Conservation (phyloP, 2,888 invertebrate genomes). For the Drosophila kokeensis region DNA sequence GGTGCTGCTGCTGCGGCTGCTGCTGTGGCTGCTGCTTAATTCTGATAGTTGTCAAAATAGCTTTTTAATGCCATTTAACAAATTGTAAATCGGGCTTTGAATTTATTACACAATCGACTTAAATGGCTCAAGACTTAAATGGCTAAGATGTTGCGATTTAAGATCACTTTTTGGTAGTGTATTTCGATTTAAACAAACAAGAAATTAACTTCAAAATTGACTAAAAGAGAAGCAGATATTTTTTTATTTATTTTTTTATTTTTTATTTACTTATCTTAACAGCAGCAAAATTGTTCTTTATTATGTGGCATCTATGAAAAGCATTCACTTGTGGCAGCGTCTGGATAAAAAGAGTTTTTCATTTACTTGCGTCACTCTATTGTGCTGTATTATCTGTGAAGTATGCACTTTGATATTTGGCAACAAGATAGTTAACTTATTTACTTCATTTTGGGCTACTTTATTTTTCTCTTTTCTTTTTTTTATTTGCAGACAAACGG, state of each 20-base stretch:
- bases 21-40: background rate
- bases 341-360: background rate
- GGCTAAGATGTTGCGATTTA: background rate
- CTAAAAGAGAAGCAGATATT: background rate
- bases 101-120: background rate
- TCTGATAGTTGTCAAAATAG: slow-evolving; percentile 4
- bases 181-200: background rate
- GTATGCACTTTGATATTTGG: background rate
- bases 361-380: background rate
- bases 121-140: background rate
- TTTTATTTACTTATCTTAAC: background rate
- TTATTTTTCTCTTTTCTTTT: background rate
- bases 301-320: background rate
- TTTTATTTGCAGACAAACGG: slow-evolving; percentile 1
- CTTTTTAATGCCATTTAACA: background rate
- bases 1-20: slow-evolving; percentile 7
- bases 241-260: too few species aligned
- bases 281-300: background rate
- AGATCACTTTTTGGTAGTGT: background rate
- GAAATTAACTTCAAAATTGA: background rate
- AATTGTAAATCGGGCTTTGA: background rate
- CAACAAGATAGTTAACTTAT: background rate
- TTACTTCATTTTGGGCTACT: background rate
- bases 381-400: background rate
- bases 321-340: background rate